Conservation (phyloP, 2,888 invertebrate species). For the Netelia fuscicornis region DNA sequence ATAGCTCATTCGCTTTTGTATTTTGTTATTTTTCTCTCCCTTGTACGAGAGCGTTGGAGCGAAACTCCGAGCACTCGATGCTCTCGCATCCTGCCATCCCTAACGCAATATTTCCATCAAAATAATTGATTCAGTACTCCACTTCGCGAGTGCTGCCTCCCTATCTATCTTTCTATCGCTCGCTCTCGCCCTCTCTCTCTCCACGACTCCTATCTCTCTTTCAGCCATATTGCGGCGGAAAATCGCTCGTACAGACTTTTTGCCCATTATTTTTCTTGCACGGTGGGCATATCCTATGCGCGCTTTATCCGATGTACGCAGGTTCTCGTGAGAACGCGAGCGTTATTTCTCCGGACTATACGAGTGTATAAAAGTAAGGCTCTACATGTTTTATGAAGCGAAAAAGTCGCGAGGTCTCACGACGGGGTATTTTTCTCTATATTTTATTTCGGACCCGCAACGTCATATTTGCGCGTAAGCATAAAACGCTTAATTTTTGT, state of each 20-base stretch:
- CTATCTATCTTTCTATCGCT: neutral
- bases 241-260: neutral
- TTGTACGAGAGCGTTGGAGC: neutral
- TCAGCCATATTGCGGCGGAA: neutral
- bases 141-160: slow-evolving; percentile 62
- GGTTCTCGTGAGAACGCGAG: neutral
- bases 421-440: no score
- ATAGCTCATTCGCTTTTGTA: neutral
- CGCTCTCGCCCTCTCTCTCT: slow-evolving; percentile 16
- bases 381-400: no score
- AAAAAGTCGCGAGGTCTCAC: no score
- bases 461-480: no score
- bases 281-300: neutral
- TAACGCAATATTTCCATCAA: slow-evolving; percentile 77
- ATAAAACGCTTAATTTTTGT: no score
- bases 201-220: neutral
- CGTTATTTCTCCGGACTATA: neutral
- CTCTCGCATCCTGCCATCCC: slow-evolving; percentile 37
- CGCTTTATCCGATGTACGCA: neutral
- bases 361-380: no score
- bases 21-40: neutral
- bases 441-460: no score
- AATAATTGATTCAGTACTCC: slow-evolving; percentile 76
- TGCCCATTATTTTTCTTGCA: neutral
- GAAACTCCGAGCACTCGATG: slow-evolving; percentile 17